Evolutionary conservation across 2,888 invertebrate genomes (phyloP), one percentile per base, ranked within the genome.

Genomic region (Portevinia maculata): DNA sequence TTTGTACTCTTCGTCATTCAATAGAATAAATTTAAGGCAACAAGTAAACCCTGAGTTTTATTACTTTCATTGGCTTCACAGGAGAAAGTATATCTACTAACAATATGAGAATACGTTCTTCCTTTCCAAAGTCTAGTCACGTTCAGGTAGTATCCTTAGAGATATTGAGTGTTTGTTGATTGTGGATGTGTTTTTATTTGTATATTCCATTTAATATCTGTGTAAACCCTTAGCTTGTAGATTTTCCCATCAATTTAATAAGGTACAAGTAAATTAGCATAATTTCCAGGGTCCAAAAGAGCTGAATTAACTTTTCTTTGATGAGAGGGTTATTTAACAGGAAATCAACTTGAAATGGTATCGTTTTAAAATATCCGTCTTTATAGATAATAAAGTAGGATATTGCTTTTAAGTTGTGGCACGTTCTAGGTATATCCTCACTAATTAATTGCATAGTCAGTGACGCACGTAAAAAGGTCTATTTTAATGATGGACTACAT

Each of bases 241-340:
- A 46, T 62, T 44, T 24, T 46, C 17, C 73, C 21, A 73, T 73
- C 46, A 73, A 73, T 55, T 64, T 73, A 73, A 73, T 73, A 73
- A 73, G 73, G 46, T 55, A 62, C 73, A 64, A 46, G 73, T 46
- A 55, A 64, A 73, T 73, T 73, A 73, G 44, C 73, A 73, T 73
- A 73, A 64, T 55, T n/a, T 62, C 37, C n/a, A 39, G 11, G 30
- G 19, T 5, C 2, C n/a, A n/a, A 32, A 15, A 28, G 52, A 44
- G 34, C 32, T 34, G n/a, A 50, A 50, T 59, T 70, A 30, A 60
- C 48, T 44, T 53, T 59, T 24, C 19, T 28, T 37, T n/a, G 13
- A 28, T 13, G 60, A 24, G 15, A 37, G 62, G 62, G 62, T 28
- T 48, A n/a, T 55, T 55, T 73, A 53, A 55, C 73, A 73, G 62